Base-by-base conservation (phyloP, 1,140 invertebrate species). In the Asbolus verrucosus region DNA sequence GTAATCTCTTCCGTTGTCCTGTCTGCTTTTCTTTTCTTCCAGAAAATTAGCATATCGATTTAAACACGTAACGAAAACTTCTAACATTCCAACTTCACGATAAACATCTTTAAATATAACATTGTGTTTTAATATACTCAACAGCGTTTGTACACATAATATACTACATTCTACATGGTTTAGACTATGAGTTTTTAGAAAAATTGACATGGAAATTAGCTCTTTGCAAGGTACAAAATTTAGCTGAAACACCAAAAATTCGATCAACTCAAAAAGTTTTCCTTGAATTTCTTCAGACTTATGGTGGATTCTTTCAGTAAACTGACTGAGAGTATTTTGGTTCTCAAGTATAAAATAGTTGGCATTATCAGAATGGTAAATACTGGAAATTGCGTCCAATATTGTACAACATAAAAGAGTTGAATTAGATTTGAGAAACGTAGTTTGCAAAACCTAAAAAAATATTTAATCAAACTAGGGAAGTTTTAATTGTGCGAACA, bases 191-290 rank as follows among this genome's bases (percentile, higher is more conserved):
- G 91, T 90, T 84, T 97, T 97, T 18, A 98, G 84, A 73, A 98
- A 86, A 76, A 98, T 89, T 69, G 96, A 98, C 27, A 99, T 85
- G 33, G 95, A 96, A 79, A 98, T 98, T 61, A 99, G 87, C 85
- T 99, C 98, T 85, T 99, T 99, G 83, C 96, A 98, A 63, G 98
- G 98, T 70, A 99, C 96, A 87, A 98, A 98, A 82, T 97, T 98
- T 75, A 99, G 83, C 82, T 98, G 94, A 84, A 97, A 97, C 9
- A 98, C 95, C 67, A 98, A 91, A 80, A 97, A 98, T 83, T 99
- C 97, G 18, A 99, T 79, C 18, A 99, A 81, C 81, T 97, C 93
- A 83, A 98, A 98, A 79, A 98, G 95, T 81, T 98, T 98, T 77
- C 93, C 90, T 85, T 98, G 96, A 75, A 98, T 94, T 81, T 97